Base-by-base conservation (phyloP, 2,888 invertebrate genomes). In the Ochropleura plecta region DNA sequence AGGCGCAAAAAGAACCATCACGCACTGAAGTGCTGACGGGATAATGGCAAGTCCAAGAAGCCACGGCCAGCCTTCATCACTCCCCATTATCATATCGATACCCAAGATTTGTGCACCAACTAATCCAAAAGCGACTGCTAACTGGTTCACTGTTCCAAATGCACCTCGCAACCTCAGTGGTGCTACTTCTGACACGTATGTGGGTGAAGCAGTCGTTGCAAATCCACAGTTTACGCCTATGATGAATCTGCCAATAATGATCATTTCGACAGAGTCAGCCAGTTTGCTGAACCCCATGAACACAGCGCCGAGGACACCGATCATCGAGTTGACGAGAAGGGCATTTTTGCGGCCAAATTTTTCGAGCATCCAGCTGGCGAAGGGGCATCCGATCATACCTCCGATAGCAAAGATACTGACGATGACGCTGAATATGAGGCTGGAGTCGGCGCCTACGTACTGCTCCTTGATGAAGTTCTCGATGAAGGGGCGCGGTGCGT, bases 361-460 rank as follows among this genome's bases (percentile, higher is more conserved):
- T 88, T 98, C 98, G 48, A 97, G 97, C 83, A 98, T 96, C 96
- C 97, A 97, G 67, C 98, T 98, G n/a, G 98, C 98, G 66, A 97
- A 94, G 59, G 98, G 97, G 71, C 98, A 98, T 44, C 98, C 98
- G 59, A 98, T 94, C 97, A 98, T 98, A 49, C 98, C 98, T 40
- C 98, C 98, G 64, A 98, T 97, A 67, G 98, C 98, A 91, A 98
- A 98, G 84, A 98, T 97, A 84, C 98, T 97, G 72, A 98, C 98
- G 48, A 97, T 97, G 77, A 98, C 92, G 72, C 97, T 97, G 93
- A 97, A 97, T 76, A 97, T 91, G 57, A 97, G 91, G 76, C 96
- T 94, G 49, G 97, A 94, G 65, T 93, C 91, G 77, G 96, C 95
- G 59, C 7, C 7, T 62, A 94, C 91, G 88, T 97, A 97, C 88